Conservation (phyloP, 35 echinoderm and acorn worm genomes). For the Holothuria glaberrima region DNA sequence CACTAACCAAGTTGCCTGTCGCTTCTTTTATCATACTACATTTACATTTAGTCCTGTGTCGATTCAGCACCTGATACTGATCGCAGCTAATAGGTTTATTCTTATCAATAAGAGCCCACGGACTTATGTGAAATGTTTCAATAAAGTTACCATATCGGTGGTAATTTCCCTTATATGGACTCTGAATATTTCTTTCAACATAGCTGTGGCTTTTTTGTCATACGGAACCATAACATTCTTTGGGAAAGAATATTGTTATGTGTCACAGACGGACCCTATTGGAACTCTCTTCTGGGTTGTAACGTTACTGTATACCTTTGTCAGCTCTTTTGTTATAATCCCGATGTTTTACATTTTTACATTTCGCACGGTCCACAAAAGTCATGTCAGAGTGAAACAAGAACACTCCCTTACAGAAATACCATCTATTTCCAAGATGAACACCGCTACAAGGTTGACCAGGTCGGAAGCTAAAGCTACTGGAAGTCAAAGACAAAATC, state of each 20-base stretch:
- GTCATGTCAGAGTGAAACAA: conserved; percentile 13
- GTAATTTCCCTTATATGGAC: not conserved
- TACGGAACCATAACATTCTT: conserved; percentile 1
- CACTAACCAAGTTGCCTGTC: not conserved
- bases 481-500: conserved; percentile 1
- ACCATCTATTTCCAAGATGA: not conserved
- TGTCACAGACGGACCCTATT: not conserved
- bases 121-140: conserved; percentile 15
- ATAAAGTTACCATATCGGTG: not conserved
- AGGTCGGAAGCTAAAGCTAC: not conserved
- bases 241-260: conserved; percentile 34
- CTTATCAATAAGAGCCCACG: conserved; percentile 15
- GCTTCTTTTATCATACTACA: conserved; percentile 25
- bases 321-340: conserved; percentile 35
- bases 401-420: not conserved
- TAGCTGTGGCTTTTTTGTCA: not conserved
- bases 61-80: conserved; percentile 47
- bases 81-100: conserved; percentile 28
- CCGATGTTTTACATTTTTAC: conserved; percentile 38
- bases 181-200: not conserved
- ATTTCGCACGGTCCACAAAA: conserved; percentile 41
- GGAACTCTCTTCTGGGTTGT: conserved; percentile 19
- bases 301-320: conserved; percentile 25
- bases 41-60: conserved; percentile 43
- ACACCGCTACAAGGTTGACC: not conserved